Evolutionary conservation across 2,113 vertebrate genomes (phyloP).

Genomic region (Strigops habroptila): DNA sequence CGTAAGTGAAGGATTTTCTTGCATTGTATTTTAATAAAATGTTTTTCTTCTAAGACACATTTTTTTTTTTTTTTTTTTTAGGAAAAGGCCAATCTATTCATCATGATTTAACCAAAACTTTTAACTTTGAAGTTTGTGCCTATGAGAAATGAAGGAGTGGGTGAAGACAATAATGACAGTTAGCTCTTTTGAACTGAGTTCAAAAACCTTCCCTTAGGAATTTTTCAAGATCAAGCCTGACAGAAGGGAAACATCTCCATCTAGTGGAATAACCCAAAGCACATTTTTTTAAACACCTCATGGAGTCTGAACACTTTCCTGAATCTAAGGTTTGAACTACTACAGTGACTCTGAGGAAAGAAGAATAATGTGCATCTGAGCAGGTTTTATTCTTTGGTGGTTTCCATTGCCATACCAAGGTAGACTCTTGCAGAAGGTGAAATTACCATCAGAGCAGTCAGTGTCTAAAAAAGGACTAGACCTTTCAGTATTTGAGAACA

Average conservation of each 20-base stretch:
- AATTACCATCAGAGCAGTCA: background rate
- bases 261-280: slow-evolving; percentile 13
- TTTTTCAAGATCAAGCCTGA: background rate
- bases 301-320: background rate
- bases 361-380: background rate
- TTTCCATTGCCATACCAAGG: background rate
- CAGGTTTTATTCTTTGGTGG: background rate
- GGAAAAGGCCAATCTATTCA: background rate
- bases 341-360: background rate
- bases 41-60: background rate
- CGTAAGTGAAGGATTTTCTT: background rate
- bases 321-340: background rate
- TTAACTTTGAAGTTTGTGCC: background rate
- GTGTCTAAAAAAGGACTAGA: background rate
- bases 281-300: background rate
- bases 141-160: background rate
- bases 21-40: background rate
- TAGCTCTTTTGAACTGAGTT: background rate
- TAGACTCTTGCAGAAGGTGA: background rate
- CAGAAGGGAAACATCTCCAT: slow-evolving; percentile 34
- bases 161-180: background rate
- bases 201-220: background rate
- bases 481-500: background rate
- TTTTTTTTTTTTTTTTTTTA: background rate
- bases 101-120: background rate